Conservation (phyloP, 2,888 invertebrate species). For the Hecatera dysodea region DNA sequence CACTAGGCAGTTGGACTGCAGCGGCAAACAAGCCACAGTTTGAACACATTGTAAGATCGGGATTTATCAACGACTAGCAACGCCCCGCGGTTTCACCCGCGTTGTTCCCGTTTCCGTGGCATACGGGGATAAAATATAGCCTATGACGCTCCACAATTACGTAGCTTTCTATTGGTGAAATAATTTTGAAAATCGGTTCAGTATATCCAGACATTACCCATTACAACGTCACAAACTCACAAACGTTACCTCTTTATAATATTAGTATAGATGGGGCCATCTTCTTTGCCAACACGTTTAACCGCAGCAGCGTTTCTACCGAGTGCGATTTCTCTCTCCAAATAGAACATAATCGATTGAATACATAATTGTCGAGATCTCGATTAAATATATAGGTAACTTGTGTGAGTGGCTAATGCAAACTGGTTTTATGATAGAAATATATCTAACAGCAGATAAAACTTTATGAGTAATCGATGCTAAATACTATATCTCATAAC, state of each 20-base stretch:
- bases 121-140: too few relatives aligned
- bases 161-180: too few relatives aligned
- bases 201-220: too few relatives aligned
- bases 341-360: conserved; percentile 33
- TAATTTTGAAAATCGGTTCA: too few relatives aligned
- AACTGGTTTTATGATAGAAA: conserved; percentile 48
- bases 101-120: too few relatives aligned
- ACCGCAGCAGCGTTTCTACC: not conserved
- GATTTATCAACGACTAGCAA: too few relatives aligned
- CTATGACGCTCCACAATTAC: too few relatives aligned
- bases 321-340: conserved; percentile 24
- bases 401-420: conserved; percentile 19
- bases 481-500: conserved; percentile 44
- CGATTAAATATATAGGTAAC: conserved; percentile 26
- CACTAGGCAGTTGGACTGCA: conserved; percentile 8
- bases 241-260: too few relatives aligned
- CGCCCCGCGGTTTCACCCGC: too few relatives aligned
- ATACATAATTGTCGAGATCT: conserved; percentile 32
- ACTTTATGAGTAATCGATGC: conserved; percentile 48
- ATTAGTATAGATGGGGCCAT: too few relatives aligned
- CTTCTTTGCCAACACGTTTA: not conserved
- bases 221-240: too few relatives aligned
- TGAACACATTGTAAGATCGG: not conserved
- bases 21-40: not conserved
- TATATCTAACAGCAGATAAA: conserved; percentile 42